Evolutionary conservation across 2,888 invertebrate species (phyloP).

Genomic region (Eupeodes latifasciatus): DNA sequence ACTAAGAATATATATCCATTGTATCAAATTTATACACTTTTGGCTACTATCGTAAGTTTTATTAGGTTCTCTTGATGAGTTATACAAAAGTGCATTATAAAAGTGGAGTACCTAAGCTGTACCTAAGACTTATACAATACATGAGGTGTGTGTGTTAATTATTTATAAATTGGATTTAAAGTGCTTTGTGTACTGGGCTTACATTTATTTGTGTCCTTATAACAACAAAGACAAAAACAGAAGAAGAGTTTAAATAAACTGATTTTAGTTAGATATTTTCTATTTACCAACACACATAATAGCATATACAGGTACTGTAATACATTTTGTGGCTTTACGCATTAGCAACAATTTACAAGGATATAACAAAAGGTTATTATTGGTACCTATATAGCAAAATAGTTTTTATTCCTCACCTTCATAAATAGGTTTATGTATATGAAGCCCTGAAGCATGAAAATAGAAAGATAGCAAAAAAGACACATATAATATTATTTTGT

Average conservation of each 20-base stretch:
- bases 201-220: too few species aligned
- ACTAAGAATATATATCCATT: conserved; percentile 1
- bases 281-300: too few species aligned
- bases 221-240: too few species aligned
- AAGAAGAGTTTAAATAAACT: too few species aligned
- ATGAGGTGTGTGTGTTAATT: neutral
- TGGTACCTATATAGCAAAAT: neutral
- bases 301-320: neutral
- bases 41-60: neutral
- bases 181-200: too few species aligned
- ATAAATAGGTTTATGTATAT: neutral
- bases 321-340: neutral
- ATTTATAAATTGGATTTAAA: conserved; percentile 6
- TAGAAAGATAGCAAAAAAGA: neutral
- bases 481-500: neutral
- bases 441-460: conserved; percentile 4
- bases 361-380: neutral
- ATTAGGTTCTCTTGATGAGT: too few species aligned
- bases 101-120: too few species aligned
- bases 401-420: neutral
- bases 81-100: neutral
- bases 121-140: too few species aligned
- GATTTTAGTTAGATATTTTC: too few species aligned
- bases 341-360: conserved; percentile 1
- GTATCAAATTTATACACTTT: neutral